phyloP scores from a whole-genome alignment of 2,113 vertebrate genomes.

The Brachionichthys hirsutus region DNA sequence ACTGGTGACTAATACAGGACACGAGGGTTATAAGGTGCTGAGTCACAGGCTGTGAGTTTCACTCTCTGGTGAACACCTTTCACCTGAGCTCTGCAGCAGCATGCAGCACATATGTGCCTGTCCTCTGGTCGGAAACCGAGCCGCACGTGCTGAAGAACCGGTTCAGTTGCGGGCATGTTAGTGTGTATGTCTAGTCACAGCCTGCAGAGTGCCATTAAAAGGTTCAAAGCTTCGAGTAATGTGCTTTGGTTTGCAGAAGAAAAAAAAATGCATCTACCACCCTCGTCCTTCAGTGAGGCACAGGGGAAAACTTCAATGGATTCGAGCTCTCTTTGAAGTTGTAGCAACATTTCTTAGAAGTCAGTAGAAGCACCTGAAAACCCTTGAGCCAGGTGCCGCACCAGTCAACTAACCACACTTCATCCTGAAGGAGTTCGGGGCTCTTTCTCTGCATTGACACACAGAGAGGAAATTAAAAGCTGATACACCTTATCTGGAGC shows the following conservation, averaged over 20 bases:
- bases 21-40: conserved; percentile 36
- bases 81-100: conserved; percentile 6
- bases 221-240: conserved; percentile 55
- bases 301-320: conserved; percentile 31
- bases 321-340: conserved; percentile 50
- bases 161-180: conserved; percentile 20
- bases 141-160: conserved; percentile 48
- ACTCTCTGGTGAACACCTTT: conserved; percentile 6
- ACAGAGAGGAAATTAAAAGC: conserved; percentile 18
- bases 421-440: conserved; percentile 6
- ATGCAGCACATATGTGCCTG: conserved; percentile 21
- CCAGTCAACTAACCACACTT: conserved; percentile 7
- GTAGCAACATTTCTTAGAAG: conserved; percentile 8
- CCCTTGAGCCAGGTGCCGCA: conserved; percentile 30
- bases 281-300: conserved; percentile 15
- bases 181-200: conserved; percentile 9
- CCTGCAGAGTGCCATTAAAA: conserved; percentile 26
- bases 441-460: conserved; percentile 5
- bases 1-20: conserved; percentile 15
- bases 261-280: conserved; percentile 30
- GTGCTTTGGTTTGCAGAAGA: conserved; percentile 47
- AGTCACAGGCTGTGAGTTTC: conserved; percentile 53
- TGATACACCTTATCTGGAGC: conserved; percentile 23
- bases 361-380: conserved; percentile 25
- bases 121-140: conserved; percentile 17